Evolutionary conservation across 2,113 vertebrate genomes (phyloP), one percentile per base, ranked within the genome.

Genomic region (Pelmatolapia mariae): DNA sequence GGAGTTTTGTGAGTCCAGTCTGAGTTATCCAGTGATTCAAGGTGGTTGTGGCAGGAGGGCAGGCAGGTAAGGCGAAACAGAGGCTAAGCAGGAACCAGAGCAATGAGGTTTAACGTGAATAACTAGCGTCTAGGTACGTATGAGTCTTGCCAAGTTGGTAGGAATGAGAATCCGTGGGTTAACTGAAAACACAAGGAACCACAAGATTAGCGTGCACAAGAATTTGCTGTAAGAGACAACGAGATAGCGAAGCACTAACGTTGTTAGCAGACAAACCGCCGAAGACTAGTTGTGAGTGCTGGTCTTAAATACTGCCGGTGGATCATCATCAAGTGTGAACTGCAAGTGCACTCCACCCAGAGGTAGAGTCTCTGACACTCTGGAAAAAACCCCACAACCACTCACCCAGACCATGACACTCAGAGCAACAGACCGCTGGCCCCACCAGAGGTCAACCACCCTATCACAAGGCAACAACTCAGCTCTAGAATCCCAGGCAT

Each of bases 361-460:
- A 24, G 10, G 53, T 56, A 22, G 53, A 56, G 53, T 56, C 53
- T 12, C 6, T 24, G n/a, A 56, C 10, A 56, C 53, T 22, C 9
- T 54, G n/a, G 52, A 10, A 12, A 22, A 56, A 56, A 0, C 0
- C 6, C n/a, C n/a, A 24, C 53, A 56, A 56, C 53, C 22, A 12
- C 22, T 56, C 53, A 56, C 22, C 22, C n/a, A 56, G 53, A 56
- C 53, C 53, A 12, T 56, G 53, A 24, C 53, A 54, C 52, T 11
- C 52, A 22, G 9, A 22, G 19, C 52, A 53, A 53, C 19, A 53
- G 19, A 53, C 5, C 1, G 10, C 52, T 53, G 52, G 52, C 52
- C 19, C 52, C 52, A 53, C 19, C 10, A 53, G 52, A 53, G 19
- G 10, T 22, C 19, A 53, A 53, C 52, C 52, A 22, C 19, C 52